Base-by-base conservation (phyloP, 30 jellyfish, hydroid and myxozoan genomes). In the Aurelia sp. region DNA sequence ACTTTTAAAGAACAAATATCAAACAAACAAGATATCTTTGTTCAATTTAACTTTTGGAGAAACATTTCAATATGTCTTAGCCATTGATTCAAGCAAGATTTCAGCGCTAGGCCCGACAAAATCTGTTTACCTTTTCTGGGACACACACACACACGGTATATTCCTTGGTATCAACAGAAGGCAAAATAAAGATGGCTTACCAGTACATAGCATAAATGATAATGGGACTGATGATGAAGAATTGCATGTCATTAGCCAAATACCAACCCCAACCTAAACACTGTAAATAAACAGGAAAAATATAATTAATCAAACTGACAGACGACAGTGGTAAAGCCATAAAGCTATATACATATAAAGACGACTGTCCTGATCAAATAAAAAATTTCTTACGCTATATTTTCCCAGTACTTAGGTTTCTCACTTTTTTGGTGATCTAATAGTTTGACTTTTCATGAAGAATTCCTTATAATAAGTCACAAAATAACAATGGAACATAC, bases 201-300 rank as follows among this genome's bases (percentile, higher is more conserved):
- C 80, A 27, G 94, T 88, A 87, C 93, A 91, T 70, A 9, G 65
- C 24, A 76, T 63, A 84, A 22, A 95, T 72, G n/a, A 95, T 66
- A 24, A 90, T 66, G 13, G 99, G 99, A 31, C 97, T 86, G 69
- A 95, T 81, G 84, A 95, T 69, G 88, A 72, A 95, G 75, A 95
- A 95, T 72, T 95, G 99, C 99, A 95, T 95, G 90, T 95, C 99
- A 66, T 95, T 95, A 64, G 99, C 99, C 65, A 95, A 67, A 51
- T 95, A 95, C 99, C 99, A 95, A 13, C 98, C 82, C 99, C 99
- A 95, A 18, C 94, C 96, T 41, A 95, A 71, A 61, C 99, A 95
- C 99, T 95, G 63, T n/a, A 52, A 79, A 27, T 58, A 69, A 18
- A 6, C 20, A 20, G 17, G 38, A 61, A 3, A 40, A 10, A 69